phyloP scores from a whole-genome alignment of 2,113 vertebrate species.

The Tetrax tetrax region DNA sequence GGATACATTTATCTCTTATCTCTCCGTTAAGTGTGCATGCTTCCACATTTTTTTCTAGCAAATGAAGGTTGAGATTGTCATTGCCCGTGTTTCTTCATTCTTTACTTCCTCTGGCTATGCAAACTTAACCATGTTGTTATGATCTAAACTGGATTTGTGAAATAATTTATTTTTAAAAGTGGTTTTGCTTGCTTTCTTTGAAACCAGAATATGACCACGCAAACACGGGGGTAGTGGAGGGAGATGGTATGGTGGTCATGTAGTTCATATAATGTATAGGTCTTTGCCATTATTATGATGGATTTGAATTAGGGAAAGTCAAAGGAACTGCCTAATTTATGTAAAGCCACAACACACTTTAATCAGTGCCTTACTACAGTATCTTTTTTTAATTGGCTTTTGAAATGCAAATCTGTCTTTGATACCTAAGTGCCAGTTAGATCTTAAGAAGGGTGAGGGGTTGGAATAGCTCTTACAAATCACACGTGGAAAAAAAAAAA shows the following conservation, averaged over 20 bases:
- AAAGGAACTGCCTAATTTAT: not conserved
- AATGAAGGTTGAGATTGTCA: not conserved
- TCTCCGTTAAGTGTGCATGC: fast-evolving
- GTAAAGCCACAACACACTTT: conserved; percentile 1
- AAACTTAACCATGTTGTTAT: fast-evolving
- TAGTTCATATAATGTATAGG: fast-evolving
- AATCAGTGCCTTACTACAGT: not conserved
- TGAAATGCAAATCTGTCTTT: conserved; percentile 50
- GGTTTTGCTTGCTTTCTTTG: not conserved
- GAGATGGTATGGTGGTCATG: not conserved
- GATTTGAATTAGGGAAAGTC: not conserved
- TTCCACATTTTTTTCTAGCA: not conserved
- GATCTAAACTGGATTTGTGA: not conserved
- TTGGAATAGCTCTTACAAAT: not conserved
- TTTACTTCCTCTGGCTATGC: not conserved
- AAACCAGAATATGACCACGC: not conserved
- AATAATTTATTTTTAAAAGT: not conserved
- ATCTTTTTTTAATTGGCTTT: conserved; percentile 19
- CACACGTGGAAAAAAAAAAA: not conserved
- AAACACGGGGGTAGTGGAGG: not conserved
- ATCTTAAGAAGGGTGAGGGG: not conserved
- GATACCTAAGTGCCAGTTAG: not conserved
- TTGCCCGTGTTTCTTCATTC: not conserved
- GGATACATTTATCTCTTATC: not conserved
- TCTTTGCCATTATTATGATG: not conserved